Conservation (phyloP, 2,113 vertebrate genomes). For the Puma concolor region DNA sequence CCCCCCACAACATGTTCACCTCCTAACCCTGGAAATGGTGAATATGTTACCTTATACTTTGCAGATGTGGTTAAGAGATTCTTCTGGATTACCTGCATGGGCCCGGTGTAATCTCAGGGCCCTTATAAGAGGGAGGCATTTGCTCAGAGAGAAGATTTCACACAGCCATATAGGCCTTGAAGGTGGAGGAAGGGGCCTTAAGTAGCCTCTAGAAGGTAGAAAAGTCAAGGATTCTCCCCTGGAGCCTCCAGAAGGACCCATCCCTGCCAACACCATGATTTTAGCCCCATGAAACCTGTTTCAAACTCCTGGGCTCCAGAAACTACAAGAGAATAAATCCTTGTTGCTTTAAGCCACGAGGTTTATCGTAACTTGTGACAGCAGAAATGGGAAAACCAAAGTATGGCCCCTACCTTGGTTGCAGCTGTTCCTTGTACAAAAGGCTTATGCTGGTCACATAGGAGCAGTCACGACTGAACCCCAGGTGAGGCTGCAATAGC, state of each 20-base stretch:
- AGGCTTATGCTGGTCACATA: neutral
- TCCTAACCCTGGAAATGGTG: neutral
- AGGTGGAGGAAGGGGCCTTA: neutral
- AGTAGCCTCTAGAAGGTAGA: neutral
- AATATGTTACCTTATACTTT: neutral
- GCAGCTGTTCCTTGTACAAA: neutral
- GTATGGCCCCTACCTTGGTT: neutral
- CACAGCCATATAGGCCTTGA: neutral
- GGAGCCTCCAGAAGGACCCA: neutral
- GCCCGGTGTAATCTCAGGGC: neutral
- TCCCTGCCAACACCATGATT: too few species aligned
- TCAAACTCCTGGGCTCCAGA: neutral
- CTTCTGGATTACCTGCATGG: neutral
- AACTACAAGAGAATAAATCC: neutral
- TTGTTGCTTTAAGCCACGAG: neutral
- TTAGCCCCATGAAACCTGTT: neutral
- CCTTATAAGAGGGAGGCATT: neutral
- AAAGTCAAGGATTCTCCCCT: neutral
- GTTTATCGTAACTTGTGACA: neutral
- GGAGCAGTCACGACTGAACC: neutral
- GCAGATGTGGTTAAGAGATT: neutral
- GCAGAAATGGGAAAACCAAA: neutral
- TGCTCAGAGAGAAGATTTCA: neutral
- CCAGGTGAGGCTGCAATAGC: neutral
- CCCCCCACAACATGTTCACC: rapidly evolving